phyloP scores from a whole-genome alignment of 2,888 invertebrate species.

The Yponomeuta malinellus region DNA sequence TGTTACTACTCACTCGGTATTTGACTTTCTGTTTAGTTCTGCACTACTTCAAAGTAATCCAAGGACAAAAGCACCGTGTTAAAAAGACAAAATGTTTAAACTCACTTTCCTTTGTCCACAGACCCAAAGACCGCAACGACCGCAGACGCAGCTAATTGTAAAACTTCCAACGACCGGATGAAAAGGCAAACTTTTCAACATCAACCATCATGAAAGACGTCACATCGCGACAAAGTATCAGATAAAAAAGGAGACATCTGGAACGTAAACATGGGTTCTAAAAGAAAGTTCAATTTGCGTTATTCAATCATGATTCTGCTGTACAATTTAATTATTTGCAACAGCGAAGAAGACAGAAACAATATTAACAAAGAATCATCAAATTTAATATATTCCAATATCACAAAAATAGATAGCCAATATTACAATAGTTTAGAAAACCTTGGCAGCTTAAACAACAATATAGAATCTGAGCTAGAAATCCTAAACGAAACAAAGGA shows the following conservation, averaged over 20 bases:
- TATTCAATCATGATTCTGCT: background rate
- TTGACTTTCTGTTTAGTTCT: background rate
- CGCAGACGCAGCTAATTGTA: background rate
- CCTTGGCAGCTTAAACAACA: background rate
- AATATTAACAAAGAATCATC: background rate
- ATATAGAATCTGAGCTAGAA: background rate
- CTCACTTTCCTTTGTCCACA: background rate
- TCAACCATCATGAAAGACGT: background rate
- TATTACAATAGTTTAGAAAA: background rate
- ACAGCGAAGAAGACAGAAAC: background rate
- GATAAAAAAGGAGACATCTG: background rate
- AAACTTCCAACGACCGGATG: too few species aligned
- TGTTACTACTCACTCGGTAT: too few species aligned
- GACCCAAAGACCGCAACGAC: background rate
- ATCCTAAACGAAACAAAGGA: background rate
- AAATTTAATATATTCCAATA: background rate
- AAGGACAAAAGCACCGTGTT: background rate
- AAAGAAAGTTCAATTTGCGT: background rate
- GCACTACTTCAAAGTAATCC: background rate
- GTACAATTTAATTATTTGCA: background rate
- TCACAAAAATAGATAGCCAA: background rate
- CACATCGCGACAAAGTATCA: background rate
- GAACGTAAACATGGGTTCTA: background rate
- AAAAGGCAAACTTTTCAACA: background rate
- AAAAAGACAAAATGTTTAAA: background rate